phyloP scores from a whole-genome alignment of 2,888 invertebrate species.

The Heliconius sara region DNA sequence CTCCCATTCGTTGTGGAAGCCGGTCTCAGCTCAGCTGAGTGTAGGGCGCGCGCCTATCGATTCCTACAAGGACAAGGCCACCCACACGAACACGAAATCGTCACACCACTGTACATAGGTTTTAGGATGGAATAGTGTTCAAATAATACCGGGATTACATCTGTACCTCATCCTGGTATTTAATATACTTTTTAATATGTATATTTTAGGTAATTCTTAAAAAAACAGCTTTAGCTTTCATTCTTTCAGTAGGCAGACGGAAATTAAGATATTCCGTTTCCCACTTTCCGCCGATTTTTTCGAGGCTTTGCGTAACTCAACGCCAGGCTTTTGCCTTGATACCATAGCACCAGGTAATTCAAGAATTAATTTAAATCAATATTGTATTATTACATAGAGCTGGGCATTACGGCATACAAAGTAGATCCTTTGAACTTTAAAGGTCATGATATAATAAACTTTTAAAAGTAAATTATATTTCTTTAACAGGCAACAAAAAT shows the following conservation, averaged over 20 bases:
- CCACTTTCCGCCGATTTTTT: no score
- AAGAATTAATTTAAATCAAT: background rate
- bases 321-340: no score
- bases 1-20: conserved; percentile 19
- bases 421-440: conserved; percentile 1
- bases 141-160: background rate
- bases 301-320: no score
- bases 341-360: background rate
- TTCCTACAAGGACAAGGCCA: conserved; percentile 75
- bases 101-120: conserved; percentile 28
- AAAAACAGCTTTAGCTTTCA: no score
- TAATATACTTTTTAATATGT: no score
- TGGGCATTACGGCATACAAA: background rate
- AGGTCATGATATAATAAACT: background rate
- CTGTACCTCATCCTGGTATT: no score
- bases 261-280: no score
- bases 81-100: conserved; percentile 41
- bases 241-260: no score
- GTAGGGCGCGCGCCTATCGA: conserved; percentile 73
- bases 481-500: background rate
- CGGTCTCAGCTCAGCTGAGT: conserved; percentile 48
- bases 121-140: conserved; percentile 4
- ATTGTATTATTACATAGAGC: background rate
- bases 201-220: background rate
- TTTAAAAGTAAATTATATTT: background rate